Evolutionary conservation across 37 sponge, comb jelly and placozoan species (phyloP).

Genomic region (Bolinopsis microptera): DNA sequence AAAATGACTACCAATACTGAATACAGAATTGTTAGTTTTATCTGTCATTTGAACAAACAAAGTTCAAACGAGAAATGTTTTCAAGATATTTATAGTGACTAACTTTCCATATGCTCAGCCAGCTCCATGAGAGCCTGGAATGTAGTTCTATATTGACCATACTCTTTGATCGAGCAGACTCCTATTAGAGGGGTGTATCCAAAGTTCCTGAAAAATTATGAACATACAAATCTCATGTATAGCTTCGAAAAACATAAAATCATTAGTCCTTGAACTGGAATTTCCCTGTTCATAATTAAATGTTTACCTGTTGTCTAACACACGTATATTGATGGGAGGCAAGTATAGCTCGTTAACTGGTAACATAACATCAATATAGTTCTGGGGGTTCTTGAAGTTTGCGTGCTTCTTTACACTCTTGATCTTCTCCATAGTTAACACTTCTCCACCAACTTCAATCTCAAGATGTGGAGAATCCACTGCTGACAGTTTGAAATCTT

Average conservation of each 20-base stretch:
- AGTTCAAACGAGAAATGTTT: no score
- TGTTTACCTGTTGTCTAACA: constrained; percentile 58
- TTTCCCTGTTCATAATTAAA: not conserved
- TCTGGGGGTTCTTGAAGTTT: constrained; percentile 53
- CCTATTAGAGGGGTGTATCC: constrained; percentile 91
- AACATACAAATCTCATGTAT: no score
- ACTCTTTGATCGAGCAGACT: constrained; percentile 77
- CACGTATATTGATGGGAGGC: constrained; percentile 65
- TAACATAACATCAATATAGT: constrained; percentile 52
- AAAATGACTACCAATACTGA: no score
- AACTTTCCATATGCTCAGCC: not conserved
- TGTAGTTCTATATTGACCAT: constrained; percentile 35
- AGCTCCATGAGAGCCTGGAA: not conserved
- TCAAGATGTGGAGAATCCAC: constrained; percentile 64
- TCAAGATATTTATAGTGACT: not conserved
- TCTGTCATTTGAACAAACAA: no score
- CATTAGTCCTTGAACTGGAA: no score
- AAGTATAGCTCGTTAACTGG: constrained; percentile 50
- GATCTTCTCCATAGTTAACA: constrained; percentile 28
- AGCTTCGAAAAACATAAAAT: no score
- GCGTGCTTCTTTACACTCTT: constrained; percentile 61
- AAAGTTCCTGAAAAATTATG: constrained; percentile 70
- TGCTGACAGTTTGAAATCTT: constrained; percentile 24
- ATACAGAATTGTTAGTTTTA: no score
- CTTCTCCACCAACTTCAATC: constrained; percentile 6